A percentile compares a stretch with the other conserved stretches of the same genome.
Evolutionary conservation across 2,888 invertebrate species (phyloP).

Genomic region (Thera britannica): DNA sequence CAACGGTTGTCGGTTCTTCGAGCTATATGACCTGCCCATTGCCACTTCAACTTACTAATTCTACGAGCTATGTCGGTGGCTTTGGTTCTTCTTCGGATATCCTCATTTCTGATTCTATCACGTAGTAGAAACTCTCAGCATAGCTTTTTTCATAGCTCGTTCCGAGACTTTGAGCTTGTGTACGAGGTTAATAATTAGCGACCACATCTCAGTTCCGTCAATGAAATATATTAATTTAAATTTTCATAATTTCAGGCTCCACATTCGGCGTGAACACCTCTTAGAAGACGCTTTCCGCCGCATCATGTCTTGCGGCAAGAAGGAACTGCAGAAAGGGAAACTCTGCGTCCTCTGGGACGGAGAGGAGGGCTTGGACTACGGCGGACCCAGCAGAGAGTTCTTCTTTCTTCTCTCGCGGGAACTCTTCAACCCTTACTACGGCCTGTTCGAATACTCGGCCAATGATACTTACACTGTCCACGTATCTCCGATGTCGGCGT

Average conservation of each 20-base stretch:
- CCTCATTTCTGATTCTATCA: too few species aligned
- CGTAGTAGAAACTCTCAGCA: too few species aligned
- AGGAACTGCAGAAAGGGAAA: constrained; percentile 97
- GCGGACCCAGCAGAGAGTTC: constrained; percentile 98
- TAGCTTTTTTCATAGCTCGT: too few species aligned
- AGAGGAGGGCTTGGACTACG: constrained; percentile 98
- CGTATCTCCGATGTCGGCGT: constrained; percentile 97
- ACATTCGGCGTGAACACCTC: constrained; percentile 96
- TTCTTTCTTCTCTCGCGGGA: constrained; percentile 99
- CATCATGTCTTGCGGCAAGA: constrained; percentile 98
- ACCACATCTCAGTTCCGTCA: too few species aligned
- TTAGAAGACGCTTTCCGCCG: constrained; percentile 98
- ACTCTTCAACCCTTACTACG: constrained; percentile 99
- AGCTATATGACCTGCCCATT: too few species aligned
- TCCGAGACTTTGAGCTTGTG: too few species aligned
- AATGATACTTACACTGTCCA: constrained; percentile 99
- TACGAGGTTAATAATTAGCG: too few species aligned
- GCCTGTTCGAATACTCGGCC: constrained; percentile 98
- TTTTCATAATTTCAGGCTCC: constrained; percentile 86
- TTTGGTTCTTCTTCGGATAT: too few species aligned
- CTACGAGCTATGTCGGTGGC: too few species aligned
- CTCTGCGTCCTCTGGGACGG: constrained; percentile 97
- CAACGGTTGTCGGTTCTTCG: too few species aligned
- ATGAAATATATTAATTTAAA: too few species aligned
- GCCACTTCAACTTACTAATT: too few species aligned